Evolutionary conservation across 2,888 invertebrate genomes (phyloP).

Genomic region (Abrostola tripartita): DNA sequence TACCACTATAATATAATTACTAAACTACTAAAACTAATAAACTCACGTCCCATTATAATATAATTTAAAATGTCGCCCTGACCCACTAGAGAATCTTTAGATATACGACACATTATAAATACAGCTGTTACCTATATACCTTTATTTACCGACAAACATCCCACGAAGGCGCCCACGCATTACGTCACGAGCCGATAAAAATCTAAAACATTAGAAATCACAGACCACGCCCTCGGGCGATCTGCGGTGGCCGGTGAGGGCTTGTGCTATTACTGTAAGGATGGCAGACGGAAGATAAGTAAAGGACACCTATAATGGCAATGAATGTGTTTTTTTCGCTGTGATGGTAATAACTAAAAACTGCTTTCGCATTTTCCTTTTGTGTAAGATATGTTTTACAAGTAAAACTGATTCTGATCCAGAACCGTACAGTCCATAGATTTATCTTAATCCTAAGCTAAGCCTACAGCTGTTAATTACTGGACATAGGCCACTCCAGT

Average conservation of each 20-base stretch:
- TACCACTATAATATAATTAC: background rate
- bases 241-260: constrained; percentile 28
- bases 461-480: too few relatives aligned
- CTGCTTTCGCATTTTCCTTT: too few relatives aligned
- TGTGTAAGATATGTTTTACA: too few relatives aligned
- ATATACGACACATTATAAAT: constrained; percentile 6
- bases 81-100: background rate
- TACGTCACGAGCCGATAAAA: constrained; percentile 47
- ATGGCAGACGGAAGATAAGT: background rate
- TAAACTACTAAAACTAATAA: background rate
- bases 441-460: too few relatives aligned
- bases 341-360: too few relatives aligned
- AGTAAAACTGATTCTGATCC: too few relatives aligned
- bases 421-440: too few relatives aligned
- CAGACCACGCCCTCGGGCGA: constrained; percentile 40
- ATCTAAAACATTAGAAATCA: constrained; percentile 52
- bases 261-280: constrained; percentile 4
- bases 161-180: constrained; percentile 47
- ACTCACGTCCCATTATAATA: background rate
- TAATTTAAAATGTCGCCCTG: background rate
- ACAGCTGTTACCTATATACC: constrained; percentile 16
- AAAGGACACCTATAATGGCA: too few relatives aligned
- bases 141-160: constrained; percentile 37
- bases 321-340: too few relatives aligned
- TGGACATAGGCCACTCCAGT: too few relatives aligned